phyloP scores from a whole-genome alignment of 2,113 vertebrate species.

The Callithrix jacchus region DNA sequence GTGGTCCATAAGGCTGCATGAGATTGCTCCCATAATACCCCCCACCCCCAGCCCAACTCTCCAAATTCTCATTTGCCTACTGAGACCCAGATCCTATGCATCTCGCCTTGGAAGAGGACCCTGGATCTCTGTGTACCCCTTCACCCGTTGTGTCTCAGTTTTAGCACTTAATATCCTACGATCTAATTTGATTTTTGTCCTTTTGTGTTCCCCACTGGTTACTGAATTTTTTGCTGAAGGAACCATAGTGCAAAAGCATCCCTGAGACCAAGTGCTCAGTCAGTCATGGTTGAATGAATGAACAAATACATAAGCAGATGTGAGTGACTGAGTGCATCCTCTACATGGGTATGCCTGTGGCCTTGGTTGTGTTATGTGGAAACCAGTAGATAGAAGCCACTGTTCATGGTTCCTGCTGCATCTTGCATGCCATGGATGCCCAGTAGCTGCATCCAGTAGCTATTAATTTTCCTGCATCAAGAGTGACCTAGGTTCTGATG shows the following conservation, averaged over 20 bases:
- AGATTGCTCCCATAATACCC: background rate
- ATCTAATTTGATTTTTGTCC: background rate
- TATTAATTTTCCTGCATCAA: background rate
- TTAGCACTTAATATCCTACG: background rate
- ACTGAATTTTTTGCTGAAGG: background rate
- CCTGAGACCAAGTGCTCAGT: background rate
- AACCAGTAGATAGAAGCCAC: background rate
- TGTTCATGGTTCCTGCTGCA: accelerated
- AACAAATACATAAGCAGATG: accelerated
- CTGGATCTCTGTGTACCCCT: too few relatives aligned
- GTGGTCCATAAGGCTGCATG: too few relatives aligned
- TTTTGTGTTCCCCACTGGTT: background rate
- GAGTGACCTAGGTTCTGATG: background rate
- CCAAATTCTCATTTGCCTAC: background rate
- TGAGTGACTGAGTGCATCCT: background rate
- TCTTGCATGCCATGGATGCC: accelerated
- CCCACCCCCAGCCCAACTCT: background rate
- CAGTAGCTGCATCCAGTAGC: background rate
- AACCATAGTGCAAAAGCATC: background rate
- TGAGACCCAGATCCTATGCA: background rate
- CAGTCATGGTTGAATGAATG: background rate
- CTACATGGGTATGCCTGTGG: accelerated
- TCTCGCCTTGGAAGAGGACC: background rate
- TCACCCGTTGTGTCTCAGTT: background rate
- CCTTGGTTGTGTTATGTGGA: background rate